Conservation (phyloP, 2,797 vertebrate genomes). For the Hypotaenidia okinawae region DNA sequence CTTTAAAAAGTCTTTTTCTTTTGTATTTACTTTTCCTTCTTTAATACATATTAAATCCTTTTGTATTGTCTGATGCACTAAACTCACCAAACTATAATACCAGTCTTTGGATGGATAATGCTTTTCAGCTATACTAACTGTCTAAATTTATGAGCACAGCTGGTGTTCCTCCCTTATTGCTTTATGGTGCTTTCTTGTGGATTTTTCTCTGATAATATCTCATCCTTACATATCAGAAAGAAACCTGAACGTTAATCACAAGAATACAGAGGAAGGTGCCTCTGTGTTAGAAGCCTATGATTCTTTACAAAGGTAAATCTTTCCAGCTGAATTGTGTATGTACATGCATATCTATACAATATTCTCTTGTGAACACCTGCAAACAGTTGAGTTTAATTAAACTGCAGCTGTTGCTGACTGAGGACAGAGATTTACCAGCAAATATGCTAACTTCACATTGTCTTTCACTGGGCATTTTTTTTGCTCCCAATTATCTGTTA, state of each 20-base stretch:
- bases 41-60: constrained; percentile 30
- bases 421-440: constrained; percentile 37
- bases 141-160: constrained; percentile 30
- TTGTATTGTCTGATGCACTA: constrained; percentile 12
- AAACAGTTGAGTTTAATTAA: constrained; percentile 60
- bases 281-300: background rate
- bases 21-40: constrained; percentile 33
- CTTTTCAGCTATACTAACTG: constrained; percentile 33
- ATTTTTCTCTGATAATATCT: constrained; percentile 41
- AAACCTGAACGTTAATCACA: constrained; percentile 1
- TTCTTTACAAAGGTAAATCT: constrained; percentile 16
- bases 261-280: background rate
- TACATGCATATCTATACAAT: background rate
- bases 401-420: constrained; percentile 50
- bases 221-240: constrained; percentile 9
- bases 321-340: background rate
- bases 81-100: constrained; percentile 19
- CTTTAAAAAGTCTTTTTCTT: constrained; percentile 24
- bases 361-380: constrained; percentile 43
- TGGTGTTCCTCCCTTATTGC: constrained; percentile 5
- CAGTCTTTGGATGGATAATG: background rate
- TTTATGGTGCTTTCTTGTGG: constrained; percentile 22
- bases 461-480: background rate
- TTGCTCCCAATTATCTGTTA: constrained; percentile 5
- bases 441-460: constrained; percentile 16